Evolutionary conservation across 2,113 vertebrate species (phyloP).

Genomic region (Nerophis ophidion): DNA sequence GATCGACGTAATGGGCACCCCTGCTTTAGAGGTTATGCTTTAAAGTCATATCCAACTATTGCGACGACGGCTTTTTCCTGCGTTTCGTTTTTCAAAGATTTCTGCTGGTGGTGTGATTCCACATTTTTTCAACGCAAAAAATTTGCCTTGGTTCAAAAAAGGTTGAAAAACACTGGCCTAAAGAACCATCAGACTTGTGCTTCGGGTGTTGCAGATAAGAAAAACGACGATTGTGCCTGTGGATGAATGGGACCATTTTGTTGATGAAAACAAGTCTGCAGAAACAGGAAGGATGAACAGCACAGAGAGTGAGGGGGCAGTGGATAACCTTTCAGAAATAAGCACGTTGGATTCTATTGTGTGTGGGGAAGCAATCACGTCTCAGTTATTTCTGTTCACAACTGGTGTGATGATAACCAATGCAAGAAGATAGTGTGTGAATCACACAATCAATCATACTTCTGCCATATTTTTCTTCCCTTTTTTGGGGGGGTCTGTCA

Average conservation of each 20-base stretch:
- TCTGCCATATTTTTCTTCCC: conserved; percentile 4
- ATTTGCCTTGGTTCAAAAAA: too few relatives aligned
- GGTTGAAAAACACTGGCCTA: too few relatives aligned
- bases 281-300: conserved; percentile 6
- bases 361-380: conserved; percentile 39
- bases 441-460: conserved; percentile 15
- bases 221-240: conserved; percentile 39
- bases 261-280: conserved; percentile 29
- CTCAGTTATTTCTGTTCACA: conserved; percentile 56
- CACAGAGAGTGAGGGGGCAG: conserved; percentile 16
- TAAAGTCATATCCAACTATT: too few relatives aligned
- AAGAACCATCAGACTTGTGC: not conserved
- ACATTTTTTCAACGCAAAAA: too few relatives aligned
- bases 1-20: too few relatives aligned
- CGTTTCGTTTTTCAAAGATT: too few relatives aligned
- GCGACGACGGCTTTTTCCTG: too few relatives aligned
- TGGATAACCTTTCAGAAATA: conserved; percentile 42
- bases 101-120: too few relatives aligned
- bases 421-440: conserved; percentile 2
- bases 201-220: conserved; percentile 30
- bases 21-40: too few relatives aligned
- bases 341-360: conserved; percentile 44
- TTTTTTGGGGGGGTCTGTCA: conserved; percentile 19
- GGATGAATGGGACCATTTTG: conserved; percentile 10
- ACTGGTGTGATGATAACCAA: conserved; percentile 48